Conservation (phyloP, 2,888 invertebrate genomes). For the Melanostoma scalare region DNA sequence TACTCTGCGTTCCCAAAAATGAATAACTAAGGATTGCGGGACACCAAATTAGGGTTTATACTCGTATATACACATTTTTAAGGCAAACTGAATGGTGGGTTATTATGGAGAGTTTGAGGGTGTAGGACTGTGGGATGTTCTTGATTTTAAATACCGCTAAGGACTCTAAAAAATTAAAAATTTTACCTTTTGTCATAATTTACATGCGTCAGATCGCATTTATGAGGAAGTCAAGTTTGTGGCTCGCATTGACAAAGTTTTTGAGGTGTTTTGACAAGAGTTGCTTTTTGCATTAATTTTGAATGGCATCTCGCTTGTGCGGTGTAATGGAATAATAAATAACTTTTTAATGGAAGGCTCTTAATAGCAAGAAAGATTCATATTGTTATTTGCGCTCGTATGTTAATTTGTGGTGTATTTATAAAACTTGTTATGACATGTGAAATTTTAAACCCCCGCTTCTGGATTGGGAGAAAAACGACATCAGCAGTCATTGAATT, state of each 20-base stretch:
- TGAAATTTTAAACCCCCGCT: too few species aligned
- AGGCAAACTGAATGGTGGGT: neutral
- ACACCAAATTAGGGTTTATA: slow-evolving; percentile 48
- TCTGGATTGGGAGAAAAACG: too few species aligned
- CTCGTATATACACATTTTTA: neutral
- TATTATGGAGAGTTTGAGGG: neutral
- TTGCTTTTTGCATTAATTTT: slow-evolving; percentile 29
- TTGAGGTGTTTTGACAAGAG: slow-evolving; percentile 12
- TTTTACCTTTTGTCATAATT: slow-evolving; percentile 17
- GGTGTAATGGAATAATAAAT: slow-evolving; percentile 27
- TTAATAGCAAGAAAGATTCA: too few species aligned
- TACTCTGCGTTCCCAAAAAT: slow-evolving; percentile 30
- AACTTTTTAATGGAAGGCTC: neutral
- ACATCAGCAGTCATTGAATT: too few species aligned
- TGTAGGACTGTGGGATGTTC: neutral
- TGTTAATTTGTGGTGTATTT: too few species aligned
- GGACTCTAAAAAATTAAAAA: slow-evolving; percentile 31
- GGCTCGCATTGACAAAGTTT: slow-evolving; percentile 50
- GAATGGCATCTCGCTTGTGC: neutral
- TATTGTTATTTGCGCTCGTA: too few species aligned
- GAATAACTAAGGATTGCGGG: slow-evolving; percentile 37
- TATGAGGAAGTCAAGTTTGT: slow-evolving; percentile 41
- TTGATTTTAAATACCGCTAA: neutral
- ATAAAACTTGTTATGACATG: too few species aligned
- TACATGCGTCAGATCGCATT: slow-evolving; percentile 51